Evolutionary conservation across 2,113 vertebrate genomes (phyloP), one percentile per base, ranked within the genome.

Genomic region (Tiliqua scincoides): DNA sequence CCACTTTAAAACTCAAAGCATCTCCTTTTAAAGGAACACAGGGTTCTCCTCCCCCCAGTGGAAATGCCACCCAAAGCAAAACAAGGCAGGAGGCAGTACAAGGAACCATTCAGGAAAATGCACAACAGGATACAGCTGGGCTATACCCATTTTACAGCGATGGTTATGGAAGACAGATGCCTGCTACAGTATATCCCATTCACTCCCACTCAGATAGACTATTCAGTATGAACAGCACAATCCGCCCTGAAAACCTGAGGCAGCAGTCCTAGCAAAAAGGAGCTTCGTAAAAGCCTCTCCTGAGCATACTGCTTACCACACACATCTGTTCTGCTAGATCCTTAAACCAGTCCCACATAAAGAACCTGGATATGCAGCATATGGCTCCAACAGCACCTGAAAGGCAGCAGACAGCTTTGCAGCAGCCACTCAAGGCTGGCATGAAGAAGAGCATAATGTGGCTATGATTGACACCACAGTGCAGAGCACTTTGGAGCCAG

Each of bases 311-410:
- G 85, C 65, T 88, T 89, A 68, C 86, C 88, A 91, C 63, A 62
- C 91, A 94, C 89, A 92, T 79, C 92, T 95, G 93, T 89, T 94
- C 63, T 12, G 77, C 23, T 27, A 92, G 78, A 87, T 75, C 91
- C 25, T 78, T 57, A 79, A 63, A 70, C 78, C 74, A 20, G 35
- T 52, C 61, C 59, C 21, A 20, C n/a, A 87, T 43, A 92, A 91
- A 94, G 85, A 87, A 83, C 59, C 0, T 59, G 88, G 82, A 72
- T 10, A 91, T 25, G 63, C 88, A 77, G 40, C 87, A 89, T 5
- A 37, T 37, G 89, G 89, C 62, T 93, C 87, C 2, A 67, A 62
- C 43, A 76, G 74, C 75, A 79, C 62, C 12, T 61, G 76, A 89
- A 80, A 27, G 76, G 54, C 30, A 12, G 91, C 91, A 91, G 85